These are phyloP conservation scores for Amphimedon queenslandica DNA, from an alignment of 37 sponge, comb jelly and placozoan species.

Conservation along the genomic window DNA sequence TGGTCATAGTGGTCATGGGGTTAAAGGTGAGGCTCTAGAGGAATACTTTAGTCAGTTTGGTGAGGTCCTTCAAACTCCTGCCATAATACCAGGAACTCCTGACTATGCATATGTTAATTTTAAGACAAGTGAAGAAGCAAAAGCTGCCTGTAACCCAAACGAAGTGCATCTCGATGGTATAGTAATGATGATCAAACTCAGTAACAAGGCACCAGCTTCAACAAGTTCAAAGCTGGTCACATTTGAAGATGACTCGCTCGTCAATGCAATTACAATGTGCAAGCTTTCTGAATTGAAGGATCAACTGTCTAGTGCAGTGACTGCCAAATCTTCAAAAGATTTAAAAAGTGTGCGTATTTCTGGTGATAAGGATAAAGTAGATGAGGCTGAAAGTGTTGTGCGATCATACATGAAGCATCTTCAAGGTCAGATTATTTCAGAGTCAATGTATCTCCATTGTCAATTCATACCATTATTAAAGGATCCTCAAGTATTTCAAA, in stretches of 20 bases:
- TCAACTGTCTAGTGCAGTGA: no score
- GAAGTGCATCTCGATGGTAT: not conserved
- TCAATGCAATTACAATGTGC: no score
- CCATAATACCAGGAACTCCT: slow-evolving; percentile 12
- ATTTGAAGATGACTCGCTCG: no score
- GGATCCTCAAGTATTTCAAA: not conserved
- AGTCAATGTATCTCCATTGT: not conserved
- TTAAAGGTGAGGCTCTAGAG: not conserved
- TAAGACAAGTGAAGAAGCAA: not conserved
- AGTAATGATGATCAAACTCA: not conserved
- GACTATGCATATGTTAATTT: slow-evolving; percentile 37
- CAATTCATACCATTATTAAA: slow-evolving; percentile 7
- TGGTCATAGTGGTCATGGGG: slow-evolving; percentile 4
- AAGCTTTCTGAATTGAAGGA: no score
- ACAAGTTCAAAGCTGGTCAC: no score
- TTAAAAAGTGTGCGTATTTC: not conserved
- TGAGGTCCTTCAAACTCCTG: not conserved
- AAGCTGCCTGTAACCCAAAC: not conserved
- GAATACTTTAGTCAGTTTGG: slow-evolving; percentile 31
- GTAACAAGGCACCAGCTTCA: no score
- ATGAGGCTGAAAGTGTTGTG: not conserved
- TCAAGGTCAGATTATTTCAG: not conserved
- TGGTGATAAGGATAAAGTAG: not conserved
- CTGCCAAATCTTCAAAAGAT: no score
- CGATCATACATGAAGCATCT: not conserved